Conservation (phyloP, 2,113 vertebrate species). For the Periophthalmodon schlosseri region DNA sequence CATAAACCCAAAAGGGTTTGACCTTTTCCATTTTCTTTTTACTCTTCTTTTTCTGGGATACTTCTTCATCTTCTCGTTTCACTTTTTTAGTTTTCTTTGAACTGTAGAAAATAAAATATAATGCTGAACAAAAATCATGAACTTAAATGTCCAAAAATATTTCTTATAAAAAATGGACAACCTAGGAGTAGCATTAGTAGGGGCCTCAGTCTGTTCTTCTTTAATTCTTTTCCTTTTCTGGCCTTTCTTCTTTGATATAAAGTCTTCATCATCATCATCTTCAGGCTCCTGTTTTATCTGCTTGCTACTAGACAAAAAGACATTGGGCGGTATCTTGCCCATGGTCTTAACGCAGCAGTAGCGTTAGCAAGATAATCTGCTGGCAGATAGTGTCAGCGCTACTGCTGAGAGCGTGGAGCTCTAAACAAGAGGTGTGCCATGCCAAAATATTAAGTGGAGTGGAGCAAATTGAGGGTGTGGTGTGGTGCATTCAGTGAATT, state of each 20-base stretch:
- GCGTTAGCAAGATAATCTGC: too few relatives aligned
- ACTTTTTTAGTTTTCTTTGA: slow-evolving; percentile 54
- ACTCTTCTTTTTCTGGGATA: slow-evolving; percentile 38
- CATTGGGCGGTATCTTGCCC: background rate
- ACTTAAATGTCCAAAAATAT: background rate
- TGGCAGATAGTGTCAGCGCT: too few relatives aligned
- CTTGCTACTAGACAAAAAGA: background rate
- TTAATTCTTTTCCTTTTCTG: slow-evolving; percentile 8
- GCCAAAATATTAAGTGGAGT: too few relatives aligned
- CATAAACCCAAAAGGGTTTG: background rate
- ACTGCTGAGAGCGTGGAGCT: too few relatives aligned
- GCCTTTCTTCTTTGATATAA: background rate
- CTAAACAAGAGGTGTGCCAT: too few relatives aligned
- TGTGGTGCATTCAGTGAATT: too few relatives aligned
- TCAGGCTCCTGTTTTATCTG: background rate
- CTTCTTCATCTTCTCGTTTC: slow-evolving; percentile 20
- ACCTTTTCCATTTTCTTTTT: slow-evolving; percentile 58
- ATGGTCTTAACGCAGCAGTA: too few relatives aligned
- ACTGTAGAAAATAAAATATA: slow-evolving; percentile 31
- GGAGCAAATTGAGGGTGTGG: too few relatives aligned
- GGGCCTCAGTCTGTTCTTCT: slow-evolving; percentile 8
- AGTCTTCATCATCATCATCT: background rate
- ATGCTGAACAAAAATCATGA: background rate
- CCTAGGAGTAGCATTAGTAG: background rate
- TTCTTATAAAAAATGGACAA: background rate